Evolutionary conservation across 2,888 invertebrate genomes (phyloP), one percentile per base, ranked within the genome.

Genomic region (Micropterix aruncella): DNA sequence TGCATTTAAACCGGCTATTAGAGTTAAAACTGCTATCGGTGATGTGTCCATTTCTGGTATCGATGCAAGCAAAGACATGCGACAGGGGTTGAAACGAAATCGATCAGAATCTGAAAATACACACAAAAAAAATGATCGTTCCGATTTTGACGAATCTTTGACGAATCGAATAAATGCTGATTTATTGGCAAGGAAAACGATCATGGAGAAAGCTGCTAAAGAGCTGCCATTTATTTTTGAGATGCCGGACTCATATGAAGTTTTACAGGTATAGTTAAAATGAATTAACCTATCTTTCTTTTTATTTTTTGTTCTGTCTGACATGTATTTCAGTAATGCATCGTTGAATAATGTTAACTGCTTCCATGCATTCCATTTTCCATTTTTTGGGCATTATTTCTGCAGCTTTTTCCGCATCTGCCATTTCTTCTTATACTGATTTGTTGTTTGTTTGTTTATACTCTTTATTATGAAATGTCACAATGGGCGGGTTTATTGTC

Each of bases 241-340:
- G 63, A 74, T 80, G 49, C 83, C 85, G 1, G 65, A 71, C 15
- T 69, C 58, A 12, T 82, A 80, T 55, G 77, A 82, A 46, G 72
- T 72, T 45, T 70, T 88, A 38, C 57, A 48, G 38, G 51, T 51
- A 48, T 40, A 3, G 5, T 27, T 15, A 9, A 12, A 18, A 2
- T 14, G n/a, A n/a, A n/a, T n/a, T n/a, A n/a, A n/a, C n/a, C n/a
- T n/a, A n/a, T n/a, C n/a, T n/a, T n/a, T n/a, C n/a, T n/a, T n/a
- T n/a, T n/a, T n/a, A n/a, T n/a, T n/a, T n/a, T n/a, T n/a, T n/a
- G n/a, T n/a, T n/a, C n/a, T n/a, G n/a, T n/a, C n/a, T n/a, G n/a
- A n/a, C n/a, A n/a, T n/a, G n/a, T n/a, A n/a, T n/a, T n/a, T n/a
- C n/a, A n/a, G n/a, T n/a, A n/a, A n/a, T n/a, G n/a, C n/a, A n/a